phyloP scores from a whole-genome alignment of 30 jellyfish, hydroid and myxozoan genomes.

The Euphysa ruthae region DNA sequence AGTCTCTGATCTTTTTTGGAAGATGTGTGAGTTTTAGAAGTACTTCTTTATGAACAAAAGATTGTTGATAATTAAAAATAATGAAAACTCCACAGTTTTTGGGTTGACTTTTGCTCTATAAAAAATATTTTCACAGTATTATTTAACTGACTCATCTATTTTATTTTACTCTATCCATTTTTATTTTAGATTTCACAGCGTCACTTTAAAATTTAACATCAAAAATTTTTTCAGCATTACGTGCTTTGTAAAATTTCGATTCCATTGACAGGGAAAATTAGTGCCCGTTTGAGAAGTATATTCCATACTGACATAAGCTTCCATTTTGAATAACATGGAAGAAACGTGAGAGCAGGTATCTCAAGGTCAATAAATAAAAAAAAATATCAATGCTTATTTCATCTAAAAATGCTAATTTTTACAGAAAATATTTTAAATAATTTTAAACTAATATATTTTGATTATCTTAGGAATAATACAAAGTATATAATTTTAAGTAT shows the following conservation, averaged over 20 bases:
- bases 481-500: too few species aligned
- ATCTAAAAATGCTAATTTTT: too few species aligned
- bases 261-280: constrained; percentile 19
- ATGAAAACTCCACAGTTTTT: constrained; percentile 9
- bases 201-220: too few species aligned
- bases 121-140: neutral
- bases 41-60: neutral
- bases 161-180: too few species aligned
- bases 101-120: neutral
- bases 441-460: too few species aligned
- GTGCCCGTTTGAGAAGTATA: constrained; percentile 11
- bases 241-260: constrained; percentile 16
- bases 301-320: constrained; percentile 15
- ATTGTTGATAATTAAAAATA: neutral
- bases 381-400: too few species aligned
- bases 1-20: neutral
- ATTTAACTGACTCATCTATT: neutral
- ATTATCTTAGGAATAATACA: too few species aligned
- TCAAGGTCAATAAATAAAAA: constrained; percentile 2
- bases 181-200: too few species aligned
- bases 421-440: too few species aligned
- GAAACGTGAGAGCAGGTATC: constrained; percentile 20
- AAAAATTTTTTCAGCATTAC: constrained; percentile 2
- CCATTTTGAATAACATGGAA: constrained; percentile 8
- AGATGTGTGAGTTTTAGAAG: neutral